Evolutionary conservation across 92 coral and sea anemone genomes (phyloP), one percentile per base, ranked within the genome.

Genomic region (Bergia sp.): DNA sequence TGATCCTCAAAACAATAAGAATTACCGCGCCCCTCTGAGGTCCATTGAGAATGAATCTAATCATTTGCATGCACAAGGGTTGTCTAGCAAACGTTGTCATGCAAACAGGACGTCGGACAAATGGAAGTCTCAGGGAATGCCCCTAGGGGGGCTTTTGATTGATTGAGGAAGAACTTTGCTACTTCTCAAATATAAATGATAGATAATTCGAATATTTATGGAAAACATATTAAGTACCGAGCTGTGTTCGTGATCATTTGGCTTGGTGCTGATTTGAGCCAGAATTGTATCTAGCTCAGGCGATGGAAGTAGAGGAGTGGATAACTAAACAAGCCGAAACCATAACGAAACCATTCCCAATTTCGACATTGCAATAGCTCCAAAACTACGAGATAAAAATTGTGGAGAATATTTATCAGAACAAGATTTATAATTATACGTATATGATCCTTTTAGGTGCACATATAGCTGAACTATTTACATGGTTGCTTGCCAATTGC

Each of bases 61-160:
- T 58, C 87, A 72, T 41, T 29, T 72, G n/a, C 41, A 47, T 69
- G 11, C 37, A 37, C 87, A 45, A 84, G 67, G 87, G 47, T 39
- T 47, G 40, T 84, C 87, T 12, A 71, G 42, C 87, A 84, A 84
- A 66, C 66, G 67, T 84, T 42, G 87, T 45, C 64, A 45, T 69
- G 77, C 67, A 36, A 69, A 65, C 76, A 65, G 53, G 50, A 29
- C 37, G 66, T 42, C 61, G 55, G 75, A 37, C 53, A 82, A 23
- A 16, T 84, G 87, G 87, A 55, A 67, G 65, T n/a, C 45, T 84
- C 79, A 45, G 15, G 65, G 87, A 73, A 44, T 72, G 66, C 87
- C 87, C 78, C 64, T 47, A 23, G 61, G 87, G 37, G 87, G 44
- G 37, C 74, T 61, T 82, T 82, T 82, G 77, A 82, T 82, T 65